Evolutionary conservation across 2,113 vertebrate genomes (phyloP), one percentile per base, ranked within the genome.

Genomic region (Hemichromis elongatus): DNA sequence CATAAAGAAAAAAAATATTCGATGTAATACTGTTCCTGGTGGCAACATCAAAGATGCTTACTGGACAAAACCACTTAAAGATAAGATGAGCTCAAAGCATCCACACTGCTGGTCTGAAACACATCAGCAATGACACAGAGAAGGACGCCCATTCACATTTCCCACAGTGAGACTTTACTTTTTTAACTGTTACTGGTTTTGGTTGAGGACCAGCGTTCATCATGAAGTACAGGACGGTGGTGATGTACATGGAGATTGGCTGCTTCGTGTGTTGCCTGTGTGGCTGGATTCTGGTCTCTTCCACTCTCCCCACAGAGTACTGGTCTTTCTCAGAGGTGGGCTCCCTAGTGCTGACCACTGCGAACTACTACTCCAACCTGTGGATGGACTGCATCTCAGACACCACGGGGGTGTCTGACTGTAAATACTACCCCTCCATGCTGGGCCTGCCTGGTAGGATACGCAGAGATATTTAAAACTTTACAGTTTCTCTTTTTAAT

Each of bases 341-440:
- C 28, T 97, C 95, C 87, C 92, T 96, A 2, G 98, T 98, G 86
- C 93, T 99, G 86, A 99, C 97, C 81, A 98, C 97, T 11, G 93
- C 96, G 84, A 97, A 97, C 92, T 98, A 96, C 93, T 98, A 96
- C 95, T 97, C 97, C 90, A 99, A 98, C 94, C 96, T 98, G 79
- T 99, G 98, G 98, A 98, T 96, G 94, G 97, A 97, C 55, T 99
- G 98, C 91, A 94, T 98, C 42, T 97, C 97, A 3, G 98, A 99
- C 93, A 97, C 97, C 81, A 99, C 98, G 0, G 98, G 98, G 12
- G 96, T 98, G 77, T 97, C 97, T 47, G 98, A 98, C 96, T 99
- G 98, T 96, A 98, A 98, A 93, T 96, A 97, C 33, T 99, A 98
- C 90, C 97, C 98, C 5, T 98, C 98, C 84, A 95, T 99, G 97